phyloP scores from a whole-genome alignment of 2,888 invertebrate genomes.

The Netelia virgata region DNA sequence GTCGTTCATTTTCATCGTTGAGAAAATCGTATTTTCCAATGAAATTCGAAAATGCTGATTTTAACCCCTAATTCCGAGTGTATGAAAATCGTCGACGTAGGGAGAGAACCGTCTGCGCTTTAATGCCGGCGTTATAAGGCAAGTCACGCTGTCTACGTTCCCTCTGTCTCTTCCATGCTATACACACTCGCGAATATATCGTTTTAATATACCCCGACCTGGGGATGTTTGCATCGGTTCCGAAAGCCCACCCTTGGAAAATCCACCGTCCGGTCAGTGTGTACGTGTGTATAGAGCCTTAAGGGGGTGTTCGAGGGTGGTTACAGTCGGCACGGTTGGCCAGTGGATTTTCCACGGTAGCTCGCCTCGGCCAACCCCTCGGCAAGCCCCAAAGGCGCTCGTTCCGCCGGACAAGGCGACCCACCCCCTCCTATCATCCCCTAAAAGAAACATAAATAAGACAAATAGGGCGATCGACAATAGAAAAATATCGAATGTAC shows the following conservation, averaged over 20 bases:
- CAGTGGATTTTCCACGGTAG: constrained; percentile 67
- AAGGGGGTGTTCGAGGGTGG: constrained; percentile 51
- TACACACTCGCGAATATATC: constrained; percentile 76
- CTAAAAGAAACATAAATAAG: constrained; percentile 85
- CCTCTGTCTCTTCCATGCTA: constrained; percentile 7
- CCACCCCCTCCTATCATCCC: constrained; percentile 35
- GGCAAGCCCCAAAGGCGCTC: constrained; percentile 41
- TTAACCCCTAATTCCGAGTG: constrained; percentile 46
- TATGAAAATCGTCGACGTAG: constrained; percentile 28
- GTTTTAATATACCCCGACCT: constrained; percentile 79
- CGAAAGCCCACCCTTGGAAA: constrained; percentile 77
- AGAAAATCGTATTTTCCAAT: no score
- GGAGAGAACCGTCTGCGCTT: constrained; percentile 43
- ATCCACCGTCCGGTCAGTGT: constrained; percentile 73
- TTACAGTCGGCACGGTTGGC: constrained; percentile 55
- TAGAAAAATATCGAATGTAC: constrained; percentile 85
- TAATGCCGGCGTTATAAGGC: constrained; percentile 60
- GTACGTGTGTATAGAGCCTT: constrained; percentile 57
- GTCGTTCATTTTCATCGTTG: no score
- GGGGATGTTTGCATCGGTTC: constrained; percentile 78
- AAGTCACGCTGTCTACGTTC: constrained; percentile 49
- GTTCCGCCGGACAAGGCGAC: constrained; percentile 64
- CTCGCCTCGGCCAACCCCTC: constrained; percentile 53
- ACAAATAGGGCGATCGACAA: constrained; percentile 84
- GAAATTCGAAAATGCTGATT: no score